Evolutionary conservation across 2,888 invertebrate genomes (phyloP), one percentile per base, ranked within the genome.

Genomic region (Eristalinus aeneus): DNA sequence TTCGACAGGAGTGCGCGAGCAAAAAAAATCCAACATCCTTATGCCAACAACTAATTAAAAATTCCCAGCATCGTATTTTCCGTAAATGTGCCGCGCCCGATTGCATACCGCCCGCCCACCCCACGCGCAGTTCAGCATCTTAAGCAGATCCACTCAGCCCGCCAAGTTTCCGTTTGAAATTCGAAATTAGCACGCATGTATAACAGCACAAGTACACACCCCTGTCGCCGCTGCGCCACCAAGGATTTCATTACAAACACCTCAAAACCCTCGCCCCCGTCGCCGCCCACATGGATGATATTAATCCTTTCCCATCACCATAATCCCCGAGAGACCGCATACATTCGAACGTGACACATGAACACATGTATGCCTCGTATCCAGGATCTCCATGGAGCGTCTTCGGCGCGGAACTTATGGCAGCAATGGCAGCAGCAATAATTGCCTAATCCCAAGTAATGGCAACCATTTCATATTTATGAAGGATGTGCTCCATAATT

Each of bases 391-490:
- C 12, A 10, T 46, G 46, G 22, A 73, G 39, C 74, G 60, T 74
- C 69, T 74, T 86, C 58, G 46, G 31, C 36, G 61, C 36, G 61
- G 23, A 75, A 65, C 69, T 68, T 67, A 46, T 36, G 81, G 65
- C 54, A 69, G 31, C 83, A 69, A 77, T 80, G 71, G 71, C 73
- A 75, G 75, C 80, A 54, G 65, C 71, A 86, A 86, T 86, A 86
- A 86, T 86, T 86, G 86, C 82, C 86, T 86, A 82, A 78, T 86
- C 77, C 77, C 65, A 32, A 82, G 77, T 86, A 86, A 86, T 82
- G 86, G 86, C 82, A 86, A 82, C 86, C 86, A 86, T 86, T 86
- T 86, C 86, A 86, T 86, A 86, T 86, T 86, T 86, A 86, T 86
- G 86, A 86, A 86, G 82, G 82, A 86, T 86, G 58, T 82, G 74